Evolutionary conservation across 2,888 invertebrate species (phyloP).

Genomic region (Drosophila lutescens): DNA sequence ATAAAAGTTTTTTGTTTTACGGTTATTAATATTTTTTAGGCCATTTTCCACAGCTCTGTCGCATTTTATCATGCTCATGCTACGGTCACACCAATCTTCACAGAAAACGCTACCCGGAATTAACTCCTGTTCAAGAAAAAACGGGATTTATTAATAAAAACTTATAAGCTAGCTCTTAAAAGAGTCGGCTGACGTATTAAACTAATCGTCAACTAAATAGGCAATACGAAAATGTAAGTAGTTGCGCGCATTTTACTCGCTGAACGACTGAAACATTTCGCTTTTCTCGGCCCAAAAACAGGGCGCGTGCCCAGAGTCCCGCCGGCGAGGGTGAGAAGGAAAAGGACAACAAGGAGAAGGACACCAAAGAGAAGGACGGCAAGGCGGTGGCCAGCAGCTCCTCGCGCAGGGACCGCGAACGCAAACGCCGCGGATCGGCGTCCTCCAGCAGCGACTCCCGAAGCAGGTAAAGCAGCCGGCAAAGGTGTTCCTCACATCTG

Average conservation of each 20-base stretch:
- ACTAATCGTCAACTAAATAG: background rate
- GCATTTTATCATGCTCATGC: background rate
- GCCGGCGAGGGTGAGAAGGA: constrained; percentile 89
- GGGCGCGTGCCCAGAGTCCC: constrained; percentile 91
- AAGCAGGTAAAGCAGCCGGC: constrained; percentile 85
- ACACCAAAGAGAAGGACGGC: constrained; percentile 78
- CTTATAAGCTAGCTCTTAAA: background rate
- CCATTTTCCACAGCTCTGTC: background rate
- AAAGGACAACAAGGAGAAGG: constrained; percentile 90
- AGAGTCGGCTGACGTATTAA: background rate
- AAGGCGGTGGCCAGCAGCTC: constrained; percentile 68
- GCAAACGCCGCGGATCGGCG: constrained; percentile 87
- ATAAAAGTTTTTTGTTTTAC: background rate
- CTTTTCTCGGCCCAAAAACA: constrained; percentile 72
- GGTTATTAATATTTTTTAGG: background rate
- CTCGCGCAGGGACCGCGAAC: constrained; percentile 81
- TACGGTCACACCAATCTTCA: constrained; percentile 13
- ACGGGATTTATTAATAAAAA: constrained; percentile 29
- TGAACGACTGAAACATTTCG: constrained; percentile 7
- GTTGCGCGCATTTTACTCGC: background rate
- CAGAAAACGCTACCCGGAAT: constrained; percentile 25
- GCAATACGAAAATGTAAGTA: constrained; percentile 54
- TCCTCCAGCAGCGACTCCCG: constrained; percentile 93
- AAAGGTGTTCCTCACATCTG: background rate
- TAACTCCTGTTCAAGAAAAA: constrained; percentile 14